phyloP scores from a whole-genome alignment of 2,888 invertebrate genomes.

The Notodonta ziczac region DNA sequence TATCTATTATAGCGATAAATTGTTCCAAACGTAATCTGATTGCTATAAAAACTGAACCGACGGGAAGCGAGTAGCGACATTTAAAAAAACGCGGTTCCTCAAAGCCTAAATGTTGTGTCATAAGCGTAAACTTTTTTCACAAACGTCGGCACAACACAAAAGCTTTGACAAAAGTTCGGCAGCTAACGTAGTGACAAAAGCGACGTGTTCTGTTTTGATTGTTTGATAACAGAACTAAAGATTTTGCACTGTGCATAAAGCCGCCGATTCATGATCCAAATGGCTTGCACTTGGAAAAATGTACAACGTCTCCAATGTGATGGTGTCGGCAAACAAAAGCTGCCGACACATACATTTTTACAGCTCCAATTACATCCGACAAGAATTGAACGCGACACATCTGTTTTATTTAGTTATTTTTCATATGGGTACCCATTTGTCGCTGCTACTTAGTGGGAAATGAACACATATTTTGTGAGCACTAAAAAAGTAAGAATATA shows the following conservation, averaged over 20 bases:
- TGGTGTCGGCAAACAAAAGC: conserved; percentile 59
- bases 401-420: conserved; percentile 15
- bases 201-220: conserved; percentile 71
- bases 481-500: too few species aligned
- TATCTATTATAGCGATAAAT: background rate
- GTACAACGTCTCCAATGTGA: conserved; percentile 44
- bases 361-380: conserved; percentile 29
- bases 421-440: background rate
- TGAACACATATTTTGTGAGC: too few species aligned
- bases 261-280: conserved; percentile 58
- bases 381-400: conserved; percentile 23
- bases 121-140: conserved; percentile 51
- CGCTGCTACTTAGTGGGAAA: background rate
- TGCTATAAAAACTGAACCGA: conserved; percentile 35
- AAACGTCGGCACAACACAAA: conserved; percentile 59
- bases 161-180: conserved; percentile 69
- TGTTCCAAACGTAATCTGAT: conserved; percentile 44
- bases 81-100: conserved; percentile 54
- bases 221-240: conserved; percentile 70
- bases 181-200: conserved; percentile 59
- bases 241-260: conserved; percentile 61
- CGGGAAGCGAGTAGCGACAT: conserved; percentile 31
- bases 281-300: conserved; percentile 48
- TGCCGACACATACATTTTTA: conserved; percentile 32
- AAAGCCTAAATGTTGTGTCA: conserved; percentile 59